phyloP scores from a whole-genome alignment of 2,113 vertebrate species.

The Mixornis gularis region DNA sequence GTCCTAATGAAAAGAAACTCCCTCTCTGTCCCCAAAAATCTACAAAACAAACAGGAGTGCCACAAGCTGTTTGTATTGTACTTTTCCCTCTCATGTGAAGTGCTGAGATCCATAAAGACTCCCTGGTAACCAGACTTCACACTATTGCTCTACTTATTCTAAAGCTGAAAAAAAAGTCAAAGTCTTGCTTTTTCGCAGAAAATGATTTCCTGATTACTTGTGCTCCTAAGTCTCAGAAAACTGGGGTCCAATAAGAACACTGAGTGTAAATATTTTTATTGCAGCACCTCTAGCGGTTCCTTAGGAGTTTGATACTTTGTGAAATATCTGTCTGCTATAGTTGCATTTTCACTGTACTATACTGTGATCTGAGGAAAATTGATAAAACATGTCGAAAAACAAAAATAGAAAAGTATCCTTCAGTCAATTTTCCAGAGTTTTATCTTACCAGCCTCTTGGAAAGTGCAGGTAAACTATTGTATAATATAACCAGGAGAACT shows the following conservation, averaged over 20 bases:
- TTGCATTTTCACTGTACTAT: background rate
- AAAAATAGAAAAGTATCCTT: background rate
- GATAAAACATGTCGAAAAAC: background rate
- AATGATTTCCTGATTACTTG: background rate
- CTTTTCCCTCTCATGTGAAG: background rate
- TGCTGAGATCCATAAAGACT: background rate
- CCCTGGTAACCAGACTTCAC: background rate
- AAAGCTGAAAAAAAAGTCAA: background rate
- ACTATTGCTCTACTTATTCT: background rate
- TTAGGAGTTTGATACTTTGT: background rate
- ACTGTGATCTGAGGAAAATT: background rate
- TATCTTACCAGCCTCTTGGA: background rate
- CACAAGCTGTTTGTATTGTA: background rate
- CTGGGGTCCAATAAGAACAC: background rate
- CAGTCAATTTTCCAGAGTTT: background rate
- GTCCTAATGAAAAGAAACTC: background rate
- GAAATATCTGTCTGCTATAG: background rate
- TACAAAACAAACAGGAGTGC: background rate
- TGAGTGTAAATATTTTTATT: background rate
- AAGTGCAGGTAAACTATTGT: background rate
- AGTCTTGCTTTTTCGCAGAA: background rate
- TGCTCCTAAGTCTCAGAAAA: background rate
- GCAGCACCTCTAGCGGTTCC: background rate
- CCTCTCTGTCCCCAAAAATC: background rate
- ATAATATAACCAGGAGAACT: background rate